Conservation (phyloP, 2,113 vertebrate genomes). For the Corapipo altera region DNA sequence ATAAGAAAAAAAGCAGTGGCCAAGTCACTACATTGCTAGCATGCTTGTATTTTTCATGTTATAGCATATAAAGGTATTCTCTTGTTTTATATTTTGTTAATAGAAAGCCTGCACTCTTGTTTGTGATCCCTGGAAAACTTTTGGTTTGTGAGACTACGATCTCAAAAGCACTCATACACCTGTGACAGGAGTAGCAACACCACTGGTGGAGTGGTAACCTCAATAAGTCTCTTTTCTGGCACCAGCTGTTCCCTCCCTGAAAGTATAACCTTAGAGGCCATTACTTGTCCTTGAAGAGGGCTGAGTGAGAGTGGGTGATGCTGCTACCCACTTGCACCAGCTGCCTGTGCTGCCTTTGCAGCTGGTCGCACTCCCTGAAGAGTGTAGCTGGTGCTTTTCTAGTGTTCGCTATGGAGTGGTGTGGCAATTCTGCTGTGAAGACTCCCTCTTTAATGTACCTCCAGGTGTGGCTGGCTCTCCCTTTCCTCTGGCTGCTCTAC, state of each 20-base stretch:
- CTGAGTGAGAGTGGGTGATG: not conserved
- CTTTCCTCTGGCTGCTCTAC: not conserved
- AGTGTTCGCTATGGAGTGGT: not conserved
- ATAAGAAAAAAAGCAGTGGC: constrained; percentile 22
- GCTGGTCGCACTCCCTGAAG: not conserved
- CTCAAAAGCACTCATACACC: not conserved
- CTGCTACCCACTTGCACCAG: not conserved
- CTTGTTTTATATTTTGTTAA: not conserved
- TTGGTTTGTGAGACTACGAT: not conserved
- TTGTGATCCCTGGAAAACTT: not conserved
- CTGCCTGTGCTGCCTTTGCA: not conserved
- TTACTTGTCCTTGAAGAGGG: not conserved
- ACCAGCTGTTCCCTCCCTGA: not conserved
- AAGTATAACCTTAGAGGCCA: not conserved
- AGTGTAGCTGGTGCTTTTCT: not conserved
- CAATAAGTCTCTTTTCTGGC: not conserved
- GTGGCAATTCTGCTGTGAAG: not conserved
- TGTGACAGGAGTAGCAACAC: not conserved
- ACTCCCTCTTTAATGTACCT: not conserved
- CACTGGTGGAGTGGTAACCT: not conserved
- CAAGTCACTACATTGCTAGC: not conserved
- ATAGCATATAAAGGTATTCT: not conserved
- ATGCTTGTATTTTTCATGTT: constrained; percentile 9
- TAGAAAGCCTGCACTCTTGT: not conserved
- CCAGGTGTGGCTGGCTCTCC: not conserved